A percentile compares a stretch with the other conserved stretches of the same genome.
phyloP scores from a whole-genome alignment of 2,797 vertebrate genomes.

The Anguilla pacifica region DNA sequence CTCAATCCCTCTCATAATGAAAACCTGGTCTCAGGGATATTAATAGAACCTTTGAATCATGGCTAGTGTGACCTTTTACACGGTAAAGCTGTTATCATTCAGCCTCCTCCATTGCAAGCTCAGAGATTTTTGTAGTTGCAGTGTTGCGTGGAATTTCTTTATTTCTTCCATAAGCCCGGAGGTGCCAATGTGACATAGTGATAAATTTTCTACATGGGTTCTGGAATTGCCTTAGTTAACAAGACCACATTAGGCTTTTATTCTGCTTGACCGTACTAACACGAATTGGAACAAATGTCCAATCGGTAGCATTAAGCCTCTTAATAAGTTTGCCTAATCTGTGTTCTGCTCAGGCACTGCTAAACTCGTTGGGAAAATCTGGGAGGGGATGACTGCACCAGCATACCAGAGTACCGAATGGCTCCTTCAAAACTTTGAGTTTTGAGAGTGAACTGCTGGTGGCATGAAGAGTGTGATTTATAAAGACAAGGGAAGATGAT shows the following conservation, averaged over 20 bases:
- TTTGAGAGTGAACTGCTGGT: background rate
- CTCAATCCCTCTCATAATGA: background rate
- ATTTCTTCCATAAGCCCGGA: background rate
- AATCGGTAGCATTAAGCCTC: background rate
- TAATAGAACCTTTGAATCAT: background rate
- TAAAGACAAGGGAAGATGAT: background rate
- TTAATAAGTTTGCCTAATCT: background rate
- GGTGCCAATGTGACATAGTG: background rate
- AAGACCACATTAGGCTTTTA: background rate
- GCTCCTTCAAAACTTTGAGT: background rate
- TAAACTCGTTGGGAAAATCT: background rate
- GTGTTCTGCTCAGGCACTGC: background rate
- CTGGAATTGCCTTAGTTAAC: background rate
- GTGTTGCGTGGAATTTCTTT: no score
- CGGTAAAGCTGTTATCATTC: background rate
- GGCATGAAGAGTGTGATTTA: background rate
- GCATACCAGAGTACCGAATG: background rate
- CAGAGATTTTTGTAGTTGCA: no score
- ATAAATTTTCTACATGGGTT: background rate
- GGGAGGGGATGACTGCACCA: background rate
- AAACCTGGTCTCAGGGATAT: constrained; percentile 6
- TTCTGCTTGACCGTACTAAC: background rate
- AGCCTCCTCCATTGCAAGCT: background rate
- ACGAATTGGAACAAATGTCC: background rate
- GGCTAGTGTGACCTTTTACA: background rate